Conservation (phyloP, 1,140 invertebrate genomes). For the Drosophila mojavensis region DNA sequence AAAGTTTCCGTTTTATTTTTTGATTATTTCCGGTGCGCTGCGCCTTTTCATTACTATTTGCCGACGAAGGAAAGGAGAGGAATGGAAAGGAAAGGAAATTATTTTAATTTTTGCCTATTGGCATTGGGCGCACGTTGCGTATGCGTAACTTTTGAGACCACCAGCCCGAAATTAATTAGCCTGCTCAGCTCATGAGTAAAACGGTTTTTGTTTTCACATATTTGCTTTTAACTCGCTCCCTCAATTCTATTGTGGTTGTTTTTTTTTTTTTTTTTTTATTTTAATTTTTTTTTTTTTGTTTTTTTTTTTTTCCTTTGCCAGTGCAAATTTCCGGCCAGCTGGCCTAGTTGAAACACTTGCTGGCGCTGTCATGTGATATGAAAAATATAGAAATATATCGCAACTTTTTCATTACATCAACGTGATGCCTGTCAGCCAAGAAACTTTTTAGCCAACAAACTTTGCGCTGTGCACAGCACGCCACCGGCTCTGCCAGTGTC, state of each 20-base stretch:
- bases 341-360: constrained; percentile 25
- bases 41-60: constrained; percentile 45
- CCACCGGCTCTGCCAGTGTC: constrained; percentile 4
- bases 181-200: constrained; percentile 40
- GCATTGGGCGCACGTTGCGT: constrained; percentile 54
- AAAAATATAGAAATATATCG: constrained; percentile 63
- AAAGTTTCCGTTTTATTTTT: constrained; percentile 50
- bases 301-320: constrained; percentile 12
- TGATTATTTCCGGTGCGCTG: constrained; percentile 59
- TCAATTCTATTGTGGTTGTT: background rate
- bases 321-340: constrained; percentile 35
- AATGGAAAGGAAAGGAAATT: constrained; percentile 34
- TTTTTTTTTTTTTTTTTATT: background rate
- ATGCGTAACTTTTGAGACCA: constrained; percentile 49
- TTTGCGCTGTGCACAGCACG: constrained; percentile 19
- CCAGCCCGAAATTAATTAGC: constrained; percentile 69
- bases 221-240: background rate
- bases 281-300: background rate
- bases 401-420: constrained; percentile 78
- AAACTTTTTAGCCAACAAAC: constrained; percentile 54
- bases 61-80: constrained; percentile 10
- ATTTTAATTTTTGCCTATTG: constrained; percentile 55
- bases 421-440: constrained; percentile 62
- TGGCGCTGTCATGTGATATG: constrained; percentile 63
- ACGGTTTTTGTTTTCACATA: background rate